Conservation (phyloP, 2,888 invertebrate species). For the Griposia aprilina region DNA sequence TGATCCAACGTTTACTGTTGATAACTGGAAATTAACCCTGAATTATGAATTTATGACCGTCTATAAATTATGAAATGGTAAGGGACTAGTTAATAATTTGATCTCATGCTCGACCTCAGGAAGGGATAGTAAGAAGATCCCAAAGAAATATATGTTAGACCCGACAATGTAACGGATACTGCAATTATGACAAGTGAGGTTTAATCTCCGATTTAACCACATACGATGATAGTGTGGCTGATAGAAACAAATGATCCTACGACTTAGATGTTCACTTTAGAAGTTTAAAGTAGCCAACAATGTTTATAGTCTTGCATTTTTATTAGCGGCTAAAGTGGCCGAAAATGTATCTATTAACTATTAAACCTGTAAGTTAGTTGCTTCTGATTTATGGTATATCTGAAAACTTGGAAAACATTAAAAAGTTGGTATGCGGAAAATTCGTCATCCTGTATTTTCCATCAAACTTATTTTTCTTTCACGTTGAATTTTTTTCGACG, state of each 20-base stretch:
- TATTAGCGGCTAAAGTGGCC: not conserved
- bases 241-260: conserved; percentile 59
- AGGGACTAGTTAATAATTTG: conserved; percentile 14
- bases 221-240: conserved; percentile 18
- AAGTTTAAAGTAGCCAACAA: conserved; percentile 5
- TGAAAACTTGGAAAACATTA: not conserved
- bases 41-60: conserved; percentile 17
- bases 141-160: conserved; percentile 19
- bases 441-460: not conserved
- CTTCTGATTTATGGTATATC: conserved; percentile 3
- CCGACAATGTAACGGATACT: conserved; percentile 57
- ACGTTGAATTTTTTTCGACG: not conserved
- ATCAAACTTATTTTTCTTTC: not conserved
- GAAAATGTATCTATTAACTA: not conserved
- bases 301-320: conserved; percentile 1
- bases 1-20: conserved; percentile 15
- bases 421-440: conserved; percentile 6
- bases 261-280: conserved; percentile 32
- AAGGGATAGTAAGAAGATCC: conserved; percentile 13
- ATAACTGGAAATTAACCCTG: conserved; percentile 14
- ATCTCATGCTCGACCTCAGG: not conserved
- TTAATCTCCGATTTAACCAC: conserved; percentile 50
- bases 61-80: conserved; percentile 9
- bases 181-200: conserved; percentile 52
- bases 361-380: not conserved